These are phyloP conservation scores for Glyphotaelius pellucidus DNA, from an alignment of 2,888 invertebrate genomes.

Conservation along the genomic window DNA sequence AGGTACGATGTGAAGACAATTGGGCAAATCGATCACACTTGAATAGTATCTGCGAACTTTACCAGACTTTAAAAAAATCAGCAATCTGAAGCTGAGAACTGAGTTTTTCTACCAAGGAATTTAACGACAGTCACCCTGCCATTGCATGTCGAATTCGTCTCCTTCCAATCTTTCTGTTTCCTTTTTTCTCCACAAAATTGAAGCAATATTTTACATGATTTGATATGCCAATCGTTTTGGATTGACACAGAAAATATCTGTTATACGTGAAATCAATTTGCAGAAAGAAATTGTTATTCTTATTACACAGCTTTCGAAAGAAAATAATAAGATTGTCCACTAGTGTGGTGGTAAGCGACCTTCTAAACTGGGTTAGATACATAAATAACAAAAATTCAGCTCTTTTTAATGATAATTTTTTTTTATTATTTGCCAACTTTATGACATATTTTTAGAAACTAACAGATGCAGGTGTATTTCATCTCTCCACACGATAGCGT, in stretches of 20 bases:
- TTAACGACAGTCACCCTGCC: constrained; percentile 9
- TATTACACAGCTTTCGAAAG: background rate
- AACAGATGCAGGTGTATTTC: too few relatives aligned
- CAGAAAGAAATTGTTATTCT: background rate
- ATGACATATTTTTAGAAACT: too few relatives aligned
- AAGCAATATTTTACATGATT: constrained; percentile 58
- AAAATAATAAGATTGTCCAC: too few relatives aligned
- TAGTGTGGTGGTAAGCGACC: background rate
- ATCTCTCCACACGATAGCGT: too few relatives aligned
- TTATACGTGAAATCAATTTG: constrained; percentile 17
- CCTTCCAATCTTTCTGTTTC: constrained; percentile 49
- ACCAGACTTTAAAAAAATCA: too few relatives aligned
- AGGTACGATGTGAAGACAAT: too few relatives aligned
- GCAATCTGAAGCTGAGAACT: background rate
- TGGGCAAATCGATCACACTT: too few relatives aligned
- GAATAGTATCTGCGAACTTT: too few relatives aligned
- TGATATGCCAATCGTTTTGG: constrained; percentile 39
- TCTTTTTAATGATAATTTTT: too few relatives aligned
- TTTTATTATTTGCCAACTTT: too few relatives aligned
- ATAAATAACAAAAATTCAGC: too few relatives aligned
- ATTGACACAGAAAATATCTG: constrained; percentile 35
- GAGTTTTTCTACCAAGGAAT: background rate
- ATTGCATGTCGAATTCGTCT: constrained; percentile 49
- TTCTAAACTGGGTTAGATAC: too few relatives aligned
- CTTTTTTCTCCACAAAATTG: constrained; percentile 60